A percentile compares a stretch with the other conserved stretches of the same genome.
Conservation (phyloP, 1,140 invertebrate species). For the Meloidogyne floridensis region DNA sequence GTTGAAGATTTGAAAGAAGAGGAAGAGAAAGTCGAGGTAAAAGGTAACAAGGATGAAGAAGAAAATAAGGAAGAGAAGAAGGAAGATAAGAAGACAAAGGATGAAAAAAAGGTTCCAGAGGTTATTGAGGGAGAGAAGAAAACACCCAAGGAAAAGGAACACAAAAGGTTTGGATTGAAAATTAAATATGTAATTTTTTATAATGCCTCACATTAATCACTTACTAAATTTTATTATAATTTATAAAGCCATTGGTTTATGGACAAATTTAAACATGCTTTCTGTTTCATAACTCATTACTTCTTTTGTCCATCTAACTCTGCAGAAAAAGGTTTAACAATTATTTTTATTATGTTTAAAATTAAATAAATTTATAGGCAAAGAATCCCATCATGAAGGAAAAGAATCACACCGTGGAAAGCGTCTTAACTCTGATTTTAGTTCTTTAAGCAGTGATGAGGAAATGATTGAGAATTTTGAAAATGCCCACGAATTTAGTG, state of each 20-base stretch:
- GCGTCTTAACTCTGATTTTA: too few relatives aligned
- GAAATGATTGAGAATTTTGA: too few relatives aligned
- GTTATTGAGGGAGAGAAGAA: not conserved
- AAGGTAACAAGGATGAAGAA: not conserved
- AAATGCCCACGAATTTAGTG: too few relatives aligned
- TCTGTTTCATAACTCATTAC: not conserved
- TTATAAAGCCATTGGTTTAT: not conserved
- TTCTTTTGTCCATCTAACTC: slow-evolving; percentile 1
- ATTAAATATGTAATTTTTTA: too few relatives aligned
- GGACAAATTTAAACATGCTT: not conserved
- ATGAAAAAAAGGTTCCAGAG: too few relatives aligned
- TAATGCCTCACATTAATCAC: too few relatives aligned
- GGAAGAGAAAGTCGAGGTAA: not conserved
- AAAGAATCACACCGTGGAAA: too few relatives aligned
- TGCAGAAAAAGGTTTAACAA: not conserved
- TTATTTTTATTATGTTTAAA: too few relatives aligned
- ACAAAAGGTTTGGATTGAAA: not conserved
- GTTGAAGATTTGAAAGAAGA: not conserved
- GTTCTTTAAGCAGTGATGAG: too few relatives aligned
- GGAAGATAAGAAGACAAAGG: too few relatives aligned
- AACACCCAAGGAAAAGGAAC: not conserved
- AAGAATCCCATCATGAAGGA: too few relatives aligned
- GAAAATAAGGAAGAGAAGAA: not conserved
- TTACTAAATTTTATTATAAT: not conserved
- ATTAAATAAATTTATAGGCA: too few relatives aligned